Percentiles rank a stretch among this genome's conserved stretches.
phyloP scores from a whole-genome alignment of 2,888 invertebrate genomes.

The Eupithecia pulchellata region DNA sequence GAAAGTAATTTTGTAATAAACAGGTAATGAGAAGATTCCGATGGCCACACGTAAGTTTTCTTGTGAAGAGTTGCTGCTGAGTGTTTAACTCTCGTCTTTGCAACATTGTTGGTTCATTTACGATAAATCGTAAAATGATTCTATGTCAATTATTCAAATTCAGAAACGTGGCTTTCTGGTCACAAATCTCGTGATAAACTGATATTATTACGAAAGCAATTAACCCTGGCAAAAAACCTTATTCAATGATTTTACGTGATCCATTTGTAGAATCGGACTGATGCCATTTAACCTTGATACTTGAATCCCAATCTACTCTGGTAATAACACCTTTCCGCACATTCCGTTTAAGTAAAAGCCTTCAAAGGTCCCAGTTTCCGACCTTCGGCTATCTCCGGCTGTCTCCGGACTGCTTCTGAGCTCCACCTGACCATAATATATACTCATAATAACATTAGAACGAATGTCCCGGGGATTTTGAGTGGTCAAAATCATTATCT shows the following conservation, averaged over 20 bases:
- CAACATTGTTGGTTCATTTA: too few relatives aligned
- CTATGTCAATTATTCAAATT: background rate
- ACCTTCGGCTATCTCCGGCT: constrained; percentile 34
- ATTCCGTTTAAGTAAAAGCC: background rate
- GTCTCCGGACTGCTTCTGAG: constrained; percentile 21
- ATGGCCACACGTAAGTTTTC: background rate
- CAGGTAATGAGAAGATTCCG: too few relatives aligned
- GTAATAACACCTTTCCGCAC: background rate
- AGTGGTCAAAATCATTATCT: background rate
- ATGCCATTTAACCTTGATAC: background rate
- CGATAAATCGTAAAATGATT: background rate
- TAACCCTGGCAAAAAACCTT: background rate
- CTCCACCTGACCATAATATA: constrained; percentile 26
- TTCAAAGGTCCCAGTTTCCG: constrained; percentile 21
- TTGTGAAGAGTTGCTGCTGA: background rate
- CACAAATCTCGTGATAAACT: background rate
- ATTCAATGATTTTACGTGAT: background rate
- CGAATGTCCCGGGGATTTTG: background rate
- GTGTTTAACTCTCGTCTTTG: background rate
- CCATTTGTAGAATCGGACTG: background rate
- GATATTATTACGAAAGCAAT: background rate
- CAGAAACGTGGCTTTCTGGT: background rate
- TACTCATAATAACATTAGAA: constrained; percentile 1
- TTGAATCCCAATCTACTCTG: background rate
- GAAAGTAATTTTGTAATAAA: too few relatives aligned